Evolutionary conservation across 2,797 vertebrate genomes (phyloP).

Genomic region (Champsocephalus gunnari): DNA sequence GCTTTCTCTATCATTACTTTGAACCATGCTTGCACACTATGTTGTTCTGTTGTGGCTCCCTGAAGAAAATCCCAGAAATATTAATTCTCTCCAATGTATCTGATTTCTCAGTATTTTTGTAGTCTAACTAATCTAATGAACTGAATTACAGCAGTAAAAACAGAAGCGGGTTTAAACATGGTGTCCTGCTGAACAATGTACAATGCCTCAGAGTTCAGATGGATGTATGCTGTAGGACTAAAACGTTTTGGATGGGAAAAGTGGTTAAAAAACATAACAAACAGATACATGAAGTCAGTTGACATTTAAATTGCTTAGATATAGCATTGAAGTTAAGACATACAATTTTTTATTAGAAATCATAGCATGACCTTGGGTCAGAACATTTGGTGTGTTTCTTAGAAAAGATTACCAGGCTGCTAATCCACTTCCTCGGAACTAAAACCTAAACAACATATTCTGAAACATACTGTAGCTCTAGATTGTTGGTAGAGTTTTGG

Average conservation of each 20-base stretch:
- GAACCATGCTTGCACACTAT: conserved; percentile 3
- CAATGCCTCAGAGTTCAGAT: neutral
- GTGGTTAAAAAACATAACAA: neutral
- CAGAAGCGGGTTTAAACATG: conserved; percentile 8
- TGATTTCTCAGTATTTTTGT: neutral
- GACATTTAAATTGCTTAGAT: conserved; percentile 28
- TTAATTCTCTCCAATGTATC: conserved; percentile 1
- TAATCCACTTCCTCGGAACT: neutral
- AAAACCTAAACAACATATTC: conserved; percentile 6
- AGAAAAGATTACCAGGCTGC: conserved; percentile 14
- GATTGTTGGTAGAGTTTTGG: neutral
- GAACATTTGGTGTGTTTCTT: conserved; percentile 7
- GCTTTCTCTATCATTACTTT: neutral
- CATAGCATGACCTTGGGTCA: neutral
- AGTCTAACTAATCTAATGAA: neutral
- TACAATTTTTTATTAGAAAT: neutral
- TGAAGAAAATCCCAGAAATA: neutral
- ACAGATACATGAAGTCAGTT: conserved; percentile 11
- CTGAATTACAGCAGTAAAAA: conserved; percentile 14
- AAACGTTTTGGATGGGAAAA: neutral
- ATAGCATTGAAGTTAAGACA: neutral
- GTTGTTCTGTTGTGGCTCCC: conserved; percentile 12
- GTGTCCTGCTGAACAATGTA: conserved; percentile 12
- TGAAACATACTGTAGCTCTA: neutral
- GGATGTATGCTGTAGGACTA: neutral